phyloP scores from a whole-genome alignment of 2,797 vertebrate species.

The Peromyscus melanophrys region DNA sequence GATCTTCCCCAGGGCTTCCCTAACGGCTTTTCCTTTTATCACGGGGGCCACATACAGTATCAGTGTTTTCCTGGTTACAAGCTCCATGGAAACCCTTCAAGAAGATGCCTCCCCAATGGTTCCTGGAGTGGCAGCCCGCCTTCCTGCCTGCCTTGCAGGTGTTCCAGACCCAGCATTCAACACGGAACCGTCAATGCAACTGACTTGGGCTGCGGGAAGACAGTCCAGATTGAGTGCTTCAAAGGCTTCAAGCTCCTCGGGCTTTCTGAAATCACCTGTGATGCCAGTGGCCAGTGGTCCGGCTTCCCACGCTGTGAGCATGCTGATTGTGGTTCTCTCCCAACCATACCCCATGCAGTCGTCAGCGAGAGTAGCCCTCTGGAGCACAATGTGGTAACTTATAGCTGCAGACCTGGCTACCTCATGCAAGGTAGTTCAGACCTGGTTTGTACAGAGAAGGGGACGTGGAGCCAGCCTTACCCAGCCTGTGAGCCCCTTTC shows the following conservation, averaged over 20 bases:
- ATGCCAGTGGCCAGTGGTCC: slow-evolving; percentile 94
- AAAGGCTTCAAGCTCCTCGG: slow-evolving; percentile 94
- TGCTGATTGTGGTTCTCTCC: slow-evolving; percentile 92
- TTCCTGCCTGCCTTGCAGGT: slow-evolving; percentile 93
- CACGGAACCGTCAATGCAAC: slow-evolving; percentile 91
- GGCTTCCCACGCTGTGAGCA: slow-evolving; percentile 94
- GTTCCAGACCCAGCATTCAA: slow-evolving; percentile 91
- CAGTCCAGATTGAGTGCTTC: slow-evolving; percentile 92
- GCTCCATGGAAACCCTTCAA: slow-evolving; percentile 91
- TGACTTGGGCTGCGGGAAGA: slow-evolving; percentile 92
- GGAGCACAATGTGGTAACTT: slow-evolving; percentile 92
- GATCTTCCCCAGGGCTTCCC: slow-evolving; percentile 95
- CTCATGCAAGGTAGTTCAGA: slow-evolving; percentile 91
- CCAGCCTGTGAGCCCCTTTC: slow-evolving; percentile 93
- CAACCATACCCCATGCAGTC: slow-evolving; percentile 92
- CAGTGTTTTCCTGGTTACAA: slow-evolving; percentile 95
- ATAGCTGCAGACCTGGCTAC: slow-evolving; percentile 94
- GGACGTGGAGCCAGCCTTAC: slow-evolving; percentile 94
- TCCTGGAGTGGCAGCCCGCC: slow-evolving; percentile 94
- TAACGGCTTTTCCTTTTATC: slow-evolving; percentile 95
- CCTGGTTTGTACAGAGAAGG: slow-evolving; percentile 93
- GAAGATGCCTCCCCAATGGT: slow-evolving; percentile 94
- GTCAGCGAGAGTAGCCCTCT: slow-evolving; percentile 91
- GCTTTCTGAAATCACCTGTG: slow-evolving; percentile 92
- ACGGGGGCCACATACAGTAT: slow-evolving; percentile 93